Evolutionary conservation across 2,888 invertebrate species (phyloP), one percentile per base, ranked within the genome.

Genomic region (Meloe dianella): DNA sequence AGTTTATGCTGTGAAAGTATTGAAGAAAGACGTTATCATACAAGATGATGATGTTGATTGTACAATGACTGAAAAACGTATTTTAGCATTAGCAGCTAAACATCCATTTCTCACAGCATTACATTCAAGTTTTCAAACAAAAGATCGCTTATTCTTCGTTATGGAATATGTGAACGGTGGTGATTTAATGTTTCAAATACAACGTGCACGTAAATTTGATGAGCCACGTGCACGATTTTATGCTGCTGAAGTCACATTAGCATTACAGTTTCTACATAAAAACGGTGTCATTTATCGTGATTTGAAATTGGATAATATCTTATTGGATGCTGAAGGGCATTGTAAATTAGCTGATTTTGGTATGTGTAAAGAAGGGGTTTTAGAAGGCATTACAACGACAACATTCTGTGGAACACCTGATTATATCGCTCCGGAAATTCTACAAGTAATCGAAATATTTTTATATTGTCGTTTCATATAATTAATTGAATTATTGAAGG

Each of bases 81-180:
- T 99, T 0, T 87, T 98, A 73, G 98, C 98, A 1, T 88, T 99
- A 74, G 94, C 96, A 72, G 92, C 86, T 82, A 99, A 99, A 85
- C 99, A 99, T 30, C 98, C 98, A n/a, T 99, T 99, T 87, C 88
- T 99, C 65, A 98, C 99, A 64, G 97, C 98, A 81, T 88, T 99
- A 76, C 99, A 99, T 86, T 99, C 98, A 64, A 99, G 99, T 86
- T 99, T 99, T 87, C 99, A 99, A 85, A 99, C 99, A 64, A 96
- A 98, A 97, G 98, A 99, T 85, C 95, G 98, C 41, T 87, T 99
- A 56, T 99, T 98, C 85, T 99, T 99, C 85, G 99, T 99, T 62
- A 98, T 99, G 98, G 99, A 99, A 84, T 99, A 98, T 85, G 98
- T 99, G 51, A 99, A 98, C 84, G 99, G 99, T 6, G 99, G 99